These are phyloP conservation scores for Pardalotus punctatus DNA, from an alignment of 2,113 vertebrate genomes.

Conservation along the genomic window DNA sequence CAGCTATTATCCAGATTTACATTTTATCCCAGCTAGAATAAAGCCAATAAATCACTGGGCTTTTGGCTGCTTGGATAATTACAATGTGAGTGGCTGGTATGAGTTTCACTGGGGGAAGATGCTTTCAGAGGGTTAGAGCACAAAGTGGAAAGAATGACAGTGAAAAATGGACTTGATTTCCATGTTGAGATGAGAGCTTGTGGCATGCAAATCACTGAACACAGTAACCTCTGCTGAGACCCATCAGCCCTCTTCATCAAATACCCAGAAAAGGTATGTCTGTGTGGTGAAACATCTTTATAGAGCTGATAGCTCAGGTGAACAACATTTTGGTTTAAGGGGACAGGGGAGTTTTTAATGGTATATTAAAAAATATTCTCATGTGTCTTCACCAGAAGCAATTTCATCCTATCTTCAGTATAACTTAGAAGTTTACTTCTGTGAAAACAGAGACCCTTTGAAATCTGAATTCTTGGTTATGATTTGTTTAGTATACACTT, in stretches of 20 bases:
- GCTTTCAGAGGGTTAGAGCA: slow-evolving; percentile 18
- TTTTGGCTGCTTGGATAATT: slow-evolving; percentile 77
- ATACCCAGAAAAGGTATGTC: not conserved
- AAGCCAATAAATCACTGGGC: slow-evolving; percentile 77
- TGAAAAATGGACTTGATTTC: slow-evolving; percentile 73
- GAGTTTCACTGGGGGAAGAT: slow-evolving; percentile 14
- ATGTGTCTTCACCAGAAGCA: not conserved
- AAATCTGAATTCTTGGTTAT: not conserved
- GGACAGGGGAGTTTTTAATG: not conserved
- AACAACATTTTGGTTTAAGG: not conserved
- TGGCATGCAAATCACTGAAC: slow-evolving; percentile 39
- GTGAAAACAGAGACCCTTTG: not conserved
- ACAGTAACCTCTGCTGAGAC: not conserved
- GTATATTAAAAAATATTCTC: not conserved
- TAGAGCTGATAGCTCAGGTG: not conserved
- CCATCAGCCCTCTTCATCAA: not conserved
- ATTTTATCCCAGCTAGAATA: slow-evolving; percentile 76
- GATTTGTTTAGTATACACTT: not conserved
- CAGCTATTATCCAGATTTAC: slow-evolving; percentile 80
- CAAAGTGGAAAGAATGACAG: slow-evolving; percentile 61
- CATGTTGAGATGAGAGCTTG: slow-evolving; percentile 40
- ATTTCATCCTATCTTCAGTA: not conserved
- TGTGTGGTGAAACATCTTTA: not conserved
- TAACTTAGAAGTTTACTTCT: not conserved
- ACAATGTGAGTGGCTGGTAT: slow-evolving; percentile 45